phyloP scores from a whole-genome alignment of 2,797 vertebrate genomes.

The Myotis findleyi region DNA sequence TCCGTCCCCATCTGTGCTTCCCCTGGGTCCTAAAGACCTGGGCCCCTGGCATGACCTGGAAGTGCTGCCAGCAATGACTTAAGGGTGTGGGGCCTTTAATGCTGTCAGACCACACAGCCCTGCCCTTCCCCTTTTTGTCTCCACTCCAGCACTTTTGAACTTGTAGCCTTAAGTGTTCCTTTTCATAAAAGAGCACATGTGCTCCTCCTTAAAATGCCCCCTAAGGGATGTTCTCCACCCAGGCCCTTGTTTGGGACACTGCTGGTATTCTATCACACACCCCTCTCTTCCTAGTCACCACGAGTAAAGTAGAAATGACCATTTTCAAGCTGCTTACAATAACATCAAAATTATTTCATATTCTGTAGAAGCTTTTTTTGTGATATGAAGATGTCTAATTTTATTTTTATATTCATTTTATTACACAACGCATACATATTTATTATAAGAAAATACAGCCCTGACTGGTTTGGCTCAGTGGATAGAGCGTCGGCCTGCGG shows the following conservation, averaged over 20 bases:
- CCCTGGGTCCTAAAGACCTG: neutral
- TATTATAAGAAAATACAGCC: neutral
- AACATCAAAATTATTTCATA: neutral
- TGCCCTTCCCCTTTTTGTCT: neutral
- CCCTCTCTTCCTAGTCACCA: neutral
- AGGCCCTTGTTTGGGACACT: neutral
- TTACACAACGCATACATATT: neutral
- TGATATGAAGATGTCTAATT: neutral
- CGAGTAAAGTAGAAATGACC: neutral
- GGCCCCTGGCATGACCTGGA: neutral
- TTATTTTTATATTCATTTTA: neutral
- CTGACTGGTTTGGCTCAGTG: no score
- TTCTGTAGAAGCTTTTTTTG: neutral
- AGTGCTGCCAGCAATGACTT: neutral
- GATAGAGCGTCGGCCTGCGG: no score
- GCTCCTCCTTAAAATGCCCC: neutral
- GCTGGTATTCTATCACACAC: neutral
- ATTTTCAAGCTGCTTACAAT: neutral
- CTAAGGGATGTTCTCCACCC: neutral
- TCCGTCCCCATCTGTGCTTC: neutral
- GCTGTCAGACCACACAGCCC: neutral
- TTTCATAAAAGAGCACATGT: conserved; percentile 46
- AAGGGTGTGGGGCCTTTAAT: neutral
- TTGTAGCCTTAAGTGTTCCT: neutral
- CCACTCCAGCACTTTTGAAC: neutral